These are phyloP conservation scores for Phoxinus dragarum DNA, from an alignment of 2,797 vertebrate genomes.

Conservation along the genomic window DNA sequence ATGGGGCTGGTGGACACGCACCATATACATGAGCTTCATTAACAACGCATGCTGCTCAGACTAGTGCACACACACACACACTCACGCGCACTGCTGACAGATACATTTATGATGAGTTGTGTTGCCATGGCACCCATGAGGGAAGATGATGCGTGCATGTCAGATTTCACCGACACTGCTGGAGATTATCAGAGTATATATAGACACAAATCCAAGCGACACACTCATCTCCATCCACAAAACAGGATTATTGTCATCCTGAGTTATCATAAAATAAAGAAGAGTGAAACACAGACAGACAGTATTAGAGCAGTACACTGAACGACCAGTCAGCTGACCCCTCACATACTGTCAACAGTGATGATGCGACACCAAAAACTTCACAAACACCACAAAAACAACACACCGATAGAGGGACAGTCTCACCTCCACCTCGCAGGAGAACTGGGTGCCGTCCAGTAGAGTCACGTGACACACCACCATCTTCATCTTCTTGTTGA, in stretches of 20 bases:
- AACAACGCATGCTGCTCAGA: too few species aligned
- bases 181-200: slow-evolving; percentile 11
- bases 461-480: slow-evolving; percentile 89
- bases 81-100: too few species aligned
- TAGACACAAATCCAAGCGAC: neutral
- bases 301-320: neutral
- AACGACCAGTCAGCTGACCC: neutral
- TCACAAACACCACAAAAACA: neutral
- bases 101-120: neutral
- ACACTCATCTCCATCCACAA: neutral
- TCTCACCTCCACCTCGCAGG: slow-evolving; percentile 93
- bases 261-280: neutral
- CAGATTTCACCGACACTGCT: neutral
- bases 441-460: slow-evolving; percentile 89
- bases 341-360: neutral
- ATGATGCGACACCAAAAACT: too few species aligned
- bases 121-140: neutral
- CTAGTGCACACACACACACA: neutral
- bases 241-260: neutral
- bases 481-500: slow-evolving; percentile 90
- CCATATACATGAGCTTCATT: too few species aligned
- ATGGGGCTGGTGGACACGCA: neutral
- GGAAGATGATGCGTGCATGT: neutral
- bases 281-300: neutral
- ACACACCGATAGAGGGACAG: neutral